Evolutionary conservation across 1,140 invertebrate genomes (phyloP).

Genomic region (Trichoplusia ni): DNA sequence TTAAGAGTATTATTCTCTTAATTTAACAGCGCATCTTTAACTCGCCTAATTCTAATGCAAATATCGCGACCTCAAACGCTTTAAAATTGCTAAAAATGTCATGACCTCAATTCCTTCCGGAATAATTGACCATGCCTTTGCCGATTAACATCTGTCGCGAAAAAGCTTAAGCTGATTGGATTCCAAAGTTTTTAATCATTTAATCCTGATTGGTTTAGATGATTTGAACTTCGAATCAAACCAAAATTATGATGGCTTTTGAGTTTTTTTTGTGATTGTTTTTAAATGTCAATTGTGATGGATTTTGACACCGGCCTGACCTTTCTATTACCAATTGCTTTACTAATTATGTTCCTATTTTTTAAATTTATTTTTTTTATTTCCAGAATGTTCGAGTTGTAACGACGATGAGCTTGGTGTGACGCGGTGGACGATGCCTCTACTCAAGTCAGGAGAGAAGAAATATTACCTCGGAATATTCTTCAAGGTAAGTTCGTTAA

Average conservation of each 20-base stretch:
- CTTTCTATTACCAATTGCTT: not conserved
- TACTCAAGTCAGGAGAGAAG: conserved; percentile 92
- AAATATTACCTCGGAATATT: conserved; percentile 94
- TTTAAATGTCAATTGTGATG: not conserved
- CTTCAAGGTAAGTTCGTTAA: conserved; percentile 93
- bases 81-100: not conserved
- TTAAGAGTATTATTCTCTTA: too few relatives aligned
- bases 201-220: conserved; percentile 1
- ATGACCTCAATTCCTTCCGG: not conserved
- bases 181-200: not conserved
- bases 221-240: too few relatives aligned
- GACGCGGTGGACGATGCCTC: conserved; percentile 93
- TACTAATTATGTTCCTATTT: not conserved
- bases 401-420: conserved; percentile 86
- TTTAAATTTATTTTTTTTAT: conserved; percentile 7
- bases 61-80: not conserved
- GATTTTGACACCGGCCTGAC: not conserved
- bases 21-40: not conserved
- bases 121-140: conserved; percentile 5
- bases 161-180: not conserved
- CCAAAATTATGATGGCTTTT: too few relatives aligned
- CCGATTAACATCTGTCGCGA: conserved; percentile 3
- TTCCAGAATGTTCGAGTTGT: conserved; percentile 89
- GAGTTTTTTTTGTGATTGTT: not conserved
- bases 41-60: not conserved